Base-by-base conservation (phyloP, 2,888 invertebrate species). In the Dorcus parallelipipedus region DNA sequence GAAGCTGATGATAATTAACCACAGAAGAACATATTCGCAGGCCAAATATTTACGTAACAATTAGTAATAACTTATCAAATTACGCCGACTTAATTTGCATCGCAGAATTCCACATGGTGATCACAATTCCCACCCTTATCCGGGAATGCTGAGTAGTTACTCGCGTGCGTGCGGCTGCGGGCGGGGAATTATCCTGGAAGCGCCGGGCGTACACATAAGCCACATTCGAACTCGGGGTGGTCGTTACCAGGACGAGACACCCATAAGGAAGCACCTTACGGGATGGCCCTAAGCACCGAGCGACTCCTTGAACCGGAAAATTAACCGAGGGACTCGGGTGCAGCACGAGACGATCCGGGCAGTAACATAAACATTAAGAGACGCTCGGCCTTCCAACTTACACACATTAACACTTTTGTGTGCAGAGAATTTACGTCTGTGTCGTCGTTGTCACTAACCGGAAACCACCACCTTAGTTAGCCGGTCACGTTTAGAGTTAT, bases 341-440 rank as follows among this genome's bases (percentile, higher is more conserved):
- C 33, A 33, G 48, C 14, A n/a, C 43, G 51, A 20, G 39, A n/a
- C 10, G 39, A 39, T 17, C 39, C 39, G 40, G 14, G 49, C 33
- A 49, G 55, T 55, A 51, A 59, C 54, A 59, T 49, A 60, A 62
- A 56, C 64, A 63, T 63, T 64, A 60, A 58, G 53, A 50, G 56
- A 62, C 59, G 61, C 59, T 59, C 56, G 43, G 60, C 56, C 58
- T 55, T 56, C 61, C 56, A 64, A 64, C 56, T 62, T 59, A 51
- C 60, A 56, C 62, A 63, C 64, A 64, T 64, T 64, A 64, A 59
- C 64, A 64, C 64, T 62, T 64, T 59, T 61, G 60, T 60, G 52
- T 56, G 51, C 56, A 54, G 62, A 9, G 14, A 20, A 23, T 45
- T 42, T 45, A 20, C 45, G 20, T 45, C 9, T 3, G 45, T 3